These are phyloP conservation scores for Cyphomyrmex costatus DNA, from an alignment of 1,140 invertebrate species.

Conservation along the genomic window DNA sequence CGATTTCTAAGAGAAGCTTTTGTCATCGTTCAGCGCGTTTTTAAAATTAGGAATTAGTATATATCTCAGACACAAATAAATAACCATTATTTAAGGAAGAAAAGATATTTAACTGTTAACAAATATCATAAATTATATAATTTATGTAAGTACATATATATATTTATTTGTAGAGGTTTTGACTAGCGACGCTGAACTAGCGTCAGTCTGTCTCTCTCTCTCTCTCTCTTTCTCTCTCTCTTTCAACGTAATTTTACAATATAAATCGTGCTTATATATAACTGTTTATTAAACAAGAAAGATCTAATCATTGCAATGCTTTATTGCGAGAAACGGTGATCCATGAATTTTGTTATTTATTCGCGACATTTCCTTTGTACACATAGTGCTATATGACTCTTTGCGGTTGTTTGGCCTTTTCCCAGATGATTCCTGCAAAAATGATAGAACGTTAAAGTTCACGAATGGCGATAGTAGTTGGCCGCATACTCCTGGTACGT, in stretches of 20 bases:
- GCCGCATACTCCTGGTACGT: neutral
- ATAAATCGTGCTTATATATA: neutral
- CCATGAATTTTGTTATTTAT: slow-evolving; percentile 17
- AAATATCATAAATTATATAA: too few species aligned
- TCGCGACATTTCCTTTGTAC: neutral
- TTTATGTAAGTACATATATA: too few species aligned
- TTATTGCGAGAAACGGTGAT: neutral
- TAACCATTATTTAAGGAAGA: neutral
- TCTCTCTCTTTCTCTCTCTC: too few species aligned
- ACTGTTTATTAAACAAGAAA: slow-evolving; percentile 4
- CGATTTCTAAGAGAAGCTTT: neutral
- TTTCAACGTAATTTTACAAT: neutral
- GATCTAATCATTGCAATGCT: neutral
- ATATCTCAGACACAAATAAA: neutral
- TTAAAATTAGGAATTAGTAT: neutral
- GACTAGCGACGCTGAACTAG: too few species aligned
- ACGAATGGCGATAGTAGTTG: neutral
- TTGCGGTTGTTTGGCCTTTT: neutral
- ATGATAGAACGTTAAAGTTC: slow-evolving; percentile 26
- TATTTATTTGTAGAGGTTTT: too few species aligned
- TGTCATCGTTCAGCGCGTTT: neutral
- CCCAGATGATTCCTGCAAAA: neutral
- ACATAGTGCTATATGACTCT: neutral
- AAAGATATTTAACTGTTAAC: neutral
- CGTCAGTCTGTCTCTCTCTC: too few species aligned